Conservation (phyloP, 2,888 invertebrate species). For the Augiades crinisus region DNA sequence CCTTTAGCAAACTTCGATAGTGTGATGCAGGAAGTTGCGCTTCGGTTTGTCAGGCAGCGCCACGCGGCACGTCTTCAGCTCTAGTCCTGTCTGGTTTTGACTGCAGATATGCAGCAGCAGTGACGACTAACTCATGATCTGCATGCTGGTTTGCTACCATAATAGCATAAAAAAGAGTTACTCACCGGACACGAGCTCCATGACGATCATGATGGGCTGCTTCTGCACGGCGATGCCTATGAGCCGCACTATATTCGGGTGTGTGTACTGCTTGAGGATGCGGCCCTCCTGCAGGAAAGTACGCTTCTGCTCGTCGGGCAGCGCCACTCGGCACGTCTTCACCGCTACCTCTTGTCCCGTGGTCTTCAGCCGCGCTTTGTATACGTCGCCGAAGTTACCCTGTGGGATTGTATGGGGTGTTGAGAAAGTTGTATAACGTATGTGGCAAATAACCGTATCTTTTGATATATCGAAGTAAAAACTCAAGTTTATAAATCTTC, state of each 20-base stretch:
- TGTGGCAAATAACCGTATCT: too few relatives aligned
- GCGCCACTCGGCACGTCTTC: constrained; percentile 96
- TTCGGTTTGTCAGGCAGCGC: constrained; percentile 96
- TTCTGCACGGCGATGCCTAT: constrained; percentile 99
- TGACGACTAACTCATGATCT: too few relatives aligned
- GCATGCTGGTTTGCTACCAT: too few relatives aligned
- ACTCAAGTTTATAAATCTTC: too few relatives aligned
- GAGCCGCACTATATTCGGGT: constrained; percentile 97
- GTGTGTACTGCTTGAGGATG: constrained; percentile 97
- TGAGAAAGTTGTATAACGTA: neutral
- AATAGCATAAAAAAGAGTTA: too few relatives aligned
- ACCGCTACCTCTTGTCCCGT: constrained; percentile 95
- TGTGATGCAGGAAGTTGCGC: constrained; percentile 96
- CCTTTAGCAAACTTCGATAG: too few relatives aligned
- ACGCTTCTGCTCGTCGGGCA: constrained; percentile 96
- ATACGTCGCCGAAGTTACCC: constrained; percentile 99
- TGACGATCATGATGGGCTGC: constrained; percentile 99
- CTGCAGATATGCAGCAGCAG: too few relatives aligned
- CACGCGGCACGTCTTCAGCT: constrained; percentile 97
- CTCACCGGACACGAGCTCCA: constrained; percentile 95
- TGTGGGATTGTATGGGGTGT: constrained; percentile 85
- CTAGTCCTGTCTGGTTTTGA: too few relatives aligned
- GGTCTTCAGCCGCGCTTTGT: constrained; percentile 92
- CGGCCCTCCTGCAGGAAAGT: constrained; percentile 98
- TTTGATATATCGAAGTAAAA: too few relatives aligned